Conservation (phyloP, 2,888 invertebrate genomes). For the Leptura quadrifasciata region DNA sequence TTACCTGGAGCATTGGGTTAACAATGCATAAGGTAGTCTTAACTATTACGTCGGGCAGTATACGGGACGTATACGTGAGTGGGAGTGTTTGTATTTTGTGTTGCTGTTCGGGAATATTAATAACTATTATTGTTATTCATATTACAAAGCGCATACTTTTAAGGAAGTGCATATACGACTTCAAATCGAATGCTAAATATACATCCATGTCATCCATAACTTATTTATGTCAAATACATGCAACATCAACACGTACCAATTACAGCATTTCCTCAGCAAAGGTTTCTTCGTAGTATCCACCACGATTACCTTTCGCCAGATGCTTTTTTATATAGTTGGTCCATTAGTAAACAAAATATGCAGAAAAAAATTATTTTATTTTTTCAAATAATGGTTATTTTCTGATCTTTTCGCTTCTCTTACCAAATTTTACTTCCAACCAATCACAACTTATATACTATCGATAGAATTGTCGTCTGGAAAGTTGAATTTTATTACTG, state of each 20-base stretch:
- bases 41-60: constrained; percentile 37
- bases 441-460: too few relatives aligned
- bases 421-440: too few relatives aligned
- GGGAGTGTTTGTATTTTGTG: constrained; percentile 48
- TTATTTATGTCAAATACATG: constrained; percentile 1
- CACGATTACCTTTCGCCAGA: neutral
- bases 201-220: neutral
- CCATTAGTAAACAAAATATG: too few relatives aligned
- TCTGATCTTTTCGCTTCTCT: too few relatives aligned
- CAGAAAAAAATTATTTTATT: too few relatives aligned
- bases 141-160: neutral
- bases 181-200: neutral
- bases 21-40: constrained; percentile 40
- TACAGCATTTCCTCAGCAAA: neutral
- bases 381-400: too few relatives aligned
- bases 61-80: constrained; percentile 60
- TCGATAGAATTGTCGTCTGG: too few relatives aligned
- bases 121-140: constrained; percentile 13
- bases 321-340: too few relatives aligned
- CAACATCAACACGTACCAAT: neutral
- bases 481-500: too few relatives aligned
- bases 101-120: constrained; percentile 17
- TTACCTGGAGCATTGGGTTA: constrained; percentile 40
- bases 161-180: constrained; percentile 8
- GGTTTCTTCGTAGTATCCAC: neutral